Conservation (phyloP, 2,113 vertebrate species). For the Sminthopsis crassicaudata region DNA sequence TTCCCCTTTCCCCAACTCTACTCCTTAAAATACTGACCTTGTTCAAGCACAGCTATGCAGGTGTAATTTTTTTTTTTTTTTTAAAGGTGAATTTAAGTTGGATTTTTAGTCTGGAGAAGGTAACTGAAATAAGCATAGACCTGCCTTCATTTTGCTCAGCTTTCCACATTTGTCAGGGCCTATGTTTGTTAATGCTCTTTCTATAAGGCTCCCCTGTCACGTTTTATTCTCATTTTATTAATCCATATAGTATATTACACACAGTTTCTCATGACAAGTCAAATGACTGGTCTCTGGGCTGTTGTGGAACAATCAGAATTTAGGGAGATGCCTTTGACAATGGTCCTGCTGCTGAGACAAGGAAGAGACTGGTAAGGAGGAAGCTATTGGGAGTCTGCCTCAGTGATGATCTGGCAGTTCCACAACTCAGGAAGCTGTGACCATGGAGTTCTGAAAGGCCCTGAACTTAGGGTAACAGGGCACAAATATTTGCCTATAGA, state of each 20-base stretch:
- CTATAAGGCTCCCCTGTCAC: not conserved
- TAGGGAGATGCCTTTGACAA: not conserved
- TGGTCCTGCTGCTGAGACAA: not conserved
- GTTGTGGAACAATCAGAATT: not conserved
- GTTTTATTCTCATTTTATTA: not conserved
- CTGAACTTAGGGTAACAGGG: not conserved
- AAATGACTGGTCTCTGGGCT: not conserved
- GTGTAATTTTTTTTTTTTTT: conserved; percentile 3
- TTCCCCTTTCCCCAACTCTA: not conserved
- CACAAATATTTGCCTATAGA: not conserved
- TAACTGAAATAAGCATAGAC: conserved; percentile 13
- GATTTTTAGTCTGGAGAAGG: conserved; percentile 24
- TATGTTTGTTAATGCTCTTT: too few species aligned
- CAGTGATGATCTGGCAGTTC: not conserved
- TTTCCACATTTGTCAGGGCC: not conserved
- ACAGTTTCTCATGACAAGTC: not conserved
- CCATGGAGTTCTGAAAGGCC: not conserved
- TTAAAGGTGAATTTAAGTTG: conserved; percentile 26
- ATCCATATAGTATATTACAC: not conserved
- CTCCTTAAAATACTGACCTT: not conserved
- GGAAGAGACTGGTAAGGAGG: not conserved
- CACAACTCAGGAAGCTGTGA: not conserved
- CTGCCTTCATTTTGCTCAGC: not conserved
- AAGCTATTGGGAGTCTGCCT: not conserved
- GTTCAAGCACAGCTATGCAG: conserved; percentile 2